Evolutionary conservation across 1,140 invertebrate species (phyloP).

Genomic region (Helicoverpa armigera): DNA sequence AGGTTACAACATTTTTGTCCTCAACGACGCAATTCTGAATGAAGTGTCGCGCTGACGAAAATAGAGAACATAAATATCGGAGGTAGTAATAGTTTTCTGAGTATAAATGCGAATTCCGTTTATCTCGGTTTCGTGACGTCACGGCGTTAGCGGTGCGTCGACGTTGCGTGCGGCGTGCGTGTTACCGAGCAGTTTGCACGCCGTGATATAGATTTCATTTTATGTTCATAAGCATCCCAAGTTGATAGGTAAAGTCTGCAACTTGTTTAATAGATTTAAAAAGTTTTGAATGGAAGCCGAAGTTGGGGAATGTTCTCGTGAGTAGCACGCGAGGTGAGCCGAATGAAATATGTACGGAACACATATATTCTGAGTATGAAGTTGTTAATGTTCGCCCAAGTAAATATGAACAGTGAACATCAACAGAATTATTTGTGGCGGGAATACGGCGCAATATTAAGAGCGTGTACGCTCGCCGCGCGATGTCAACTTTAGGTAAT

Average conservation of each 20-base stretch:
- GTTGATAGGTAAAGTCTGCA: constrained; percentile 29
- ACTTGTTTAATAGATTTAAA: constrained; percentile 56
- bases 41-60: constrained; percentile 25
- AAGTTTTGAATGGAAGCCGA: constrained; percentile 53
- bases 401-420: constrained; percentile 22
- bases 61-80: constrained; percentile 43
- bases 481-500: too few relatives aligned
- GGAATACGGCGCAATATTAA: neutral
- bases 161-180: constrained; percentile 18
- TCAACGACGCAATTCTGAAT: constrained; percentile 31
- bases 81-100: constrained; percentile 28
- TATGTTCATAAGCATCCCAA: constrained; percentile 41
- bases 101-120: constrained; percentile 31
- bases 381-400: constrained; percentile 20
- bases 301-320: constrained; percentile 36
- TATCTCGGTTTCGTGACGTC: constrained; percentile 46
- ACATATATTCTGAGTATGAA: constrained; percentile 8
- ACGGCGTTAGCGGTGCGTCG: constrained; percentile 23
- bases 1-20: constrained; percentile 26
- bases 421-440: constrained; percentile 8
- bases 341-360: constrained; percentile 32
- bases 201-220: constrained; percentile 36
- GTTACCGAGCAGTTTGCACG: constrained; percentile 32
- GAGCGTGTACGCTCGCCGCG: too few relatives aligned
- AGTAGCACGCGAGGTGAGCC: constrained; percentile 36